Evolutionary conservation across 2,888 invertebrate species (phyloP).

Genomic region (Rhimphoctona megacephalus): DNA sequence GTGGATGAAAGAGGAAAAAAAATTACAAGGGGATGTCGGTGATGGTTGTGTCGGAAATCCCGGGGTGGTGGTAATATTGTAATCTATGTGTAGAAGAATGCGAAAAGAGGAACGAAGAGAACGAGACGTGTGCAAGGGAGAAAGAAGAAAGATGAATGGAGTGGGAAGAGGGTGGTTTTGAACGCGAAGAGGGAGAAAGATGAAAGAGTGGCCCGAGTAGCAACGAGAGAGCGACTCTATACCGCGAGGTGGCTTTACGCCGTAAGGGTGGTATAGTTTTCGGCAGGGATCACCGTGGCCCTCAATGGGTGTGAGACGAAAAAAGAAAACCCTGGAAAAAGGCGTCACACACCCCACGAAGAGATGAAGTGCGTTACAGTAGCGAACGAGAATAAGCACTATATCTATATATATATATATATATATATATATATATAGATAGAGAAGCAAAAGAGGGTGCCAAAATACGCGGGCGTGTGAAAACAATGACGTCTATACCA

Average conservation of each 20-base stretch:
- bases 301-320: conserved; percentile 54
- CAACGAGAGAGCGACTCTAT: conserved; percentile 57
- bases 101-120: conserved; percentile 77
- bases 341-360: conserved; percentile 50
- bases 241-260: conserved; percentile 70
- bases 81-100: conserved; percentile 84
- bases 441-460: conserved; percentile 52
- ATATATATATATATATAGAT: background rate
- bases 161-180: conserved; percentile 42
- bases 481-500: conserved; percentile 84
- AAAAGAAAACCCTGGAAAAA: conserved; percentile 59
- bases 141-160: conserved; percentile 45
- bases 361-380: conserved; percentile 57
- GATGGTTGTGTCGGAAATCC: conserved; percentile 65
- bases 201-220: conserved; percentile 84
- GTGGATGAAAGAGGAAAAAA: conserved; percentile 51
- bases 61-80: conserved; percentile 82
- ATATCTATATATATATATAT: background rate
- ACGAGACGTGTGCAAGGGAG: conserved; percentile 53
- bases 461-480: conserved; percentile 72
- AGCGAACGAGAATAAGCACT: conserved; percentile 16
- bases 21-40: conserved; percentile 47
- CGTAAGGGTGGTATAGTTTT: conserved; percentile 79
- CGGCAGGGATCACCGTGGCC: conserved; percentile 68
- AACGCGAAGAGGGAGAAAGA: conserved; percentile 74